These are phyloP conservation scores for Etheostoma spectabile DNA, from an alignment of 2,113 vertebrate genomes.

Conservation along the genomic window DNA sequence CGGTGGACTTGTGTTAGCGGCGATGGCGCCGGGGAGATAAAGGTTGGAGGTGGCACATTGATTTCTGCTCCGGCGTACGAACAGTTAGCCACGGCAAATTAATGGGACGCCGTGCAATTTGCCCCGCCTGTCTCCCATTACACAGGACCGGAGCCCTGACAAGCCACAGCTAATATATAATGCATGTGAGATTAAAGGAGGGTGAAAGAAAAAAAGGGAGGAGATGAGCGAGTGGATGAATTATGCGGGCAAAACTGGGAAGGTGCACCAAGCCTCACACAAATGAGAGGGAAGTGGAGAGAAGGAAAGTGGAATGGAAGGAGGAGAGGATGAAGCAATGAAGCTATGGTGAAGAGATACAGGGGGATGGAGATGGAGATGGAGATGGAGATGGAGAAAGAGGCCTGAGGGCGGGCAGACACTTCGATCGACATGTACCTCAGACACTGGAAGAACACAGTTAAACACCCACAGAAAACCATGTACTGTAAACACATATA, in stretches of 20 bases:
- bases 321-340: constrained; percentile 47
- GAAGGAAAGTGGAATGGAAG: constrained; percentile 10
- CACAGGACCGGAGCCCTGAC: constrained; percentile 70
- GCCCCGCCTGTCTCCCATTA: constrained; percentile 77
- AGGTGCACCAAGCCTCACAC: constrained; percentile 3
- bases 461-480: background rate
- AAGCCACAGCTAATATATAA: constrained; percentile 79
- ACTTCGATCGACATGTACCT: constrained; percentile 50
- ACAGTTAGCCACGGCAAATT: constrained; percentile 77
- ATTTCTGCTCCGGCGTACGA: constrained; percentile 65
- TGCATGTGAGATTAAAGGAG: constrained; percentile 48
- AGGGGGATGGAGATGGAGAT: constrained; percentile 18
- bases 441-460: constrained; percentile 19
- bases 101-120: constrained; percentile 74
- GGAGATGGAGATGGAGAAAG: constrained; percentile 35
- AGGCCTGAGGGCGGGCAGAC: constrained; percentile 54
- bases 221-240: constrained; percentile 52
- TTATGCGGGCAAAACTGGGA: constrained; percentile 22
- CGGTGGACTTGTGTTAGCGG: constrained; percentile 42
- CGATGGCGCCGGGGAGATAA: constrained; percentile 50
- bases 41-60: constrained; percentile 66
- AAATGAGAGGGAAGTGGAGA: constrained; percentile 22
- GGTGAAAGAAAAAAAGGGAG: background rate
- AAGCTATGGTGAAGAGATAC: constrained; percentile 52
- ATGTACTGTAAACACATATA: background rate